Conservation (phyloP, 2,113 vertebrate genomes). For the Todiramphus chloris region DNA sequence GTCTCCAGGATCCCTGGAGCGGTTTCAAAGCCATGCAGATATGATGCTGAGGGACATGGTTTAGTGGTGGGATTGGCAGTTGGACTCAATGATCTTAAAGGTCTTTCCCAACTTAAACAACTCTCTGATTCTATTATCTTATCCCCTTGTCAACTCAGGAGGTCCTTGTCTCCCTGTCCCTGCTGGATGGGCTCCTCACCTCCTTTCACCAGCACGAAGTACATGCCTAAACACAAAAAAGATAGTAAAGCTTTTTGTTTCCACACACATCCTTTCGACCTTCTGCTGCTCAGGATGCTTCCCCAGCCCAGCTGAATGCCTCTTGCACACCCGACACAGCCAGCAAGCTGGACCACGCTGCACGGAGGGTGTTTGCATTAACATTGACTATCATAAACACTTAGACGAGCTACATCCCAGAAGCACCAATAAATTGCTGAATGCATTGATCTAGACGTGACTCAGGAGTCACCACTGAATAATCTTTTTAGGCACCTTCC, state of each 20-base stretch:
- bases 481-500: slow-evolving; percentile 14
- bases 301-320: not conserved
- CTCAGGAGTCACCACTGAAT: slow-evolving; percentile 41
- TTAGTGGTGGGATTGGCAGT: not conserved
- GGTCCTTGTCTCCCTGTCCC: not conserved
- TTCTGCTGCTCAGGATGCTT: slow-evolving; percentile 9
- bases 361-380: not conserved
- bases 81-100: not conserved
- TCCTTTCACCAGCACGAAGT: not conserved
- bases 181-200: not conserved
- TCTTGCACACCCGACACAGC: not conserved
- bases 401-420: not conserved
- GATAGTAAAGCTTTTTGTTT: not conserved
- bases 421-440: slow-evolving; percentile 14
- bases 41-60: not conserved
- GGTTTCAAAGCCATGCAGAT: not conserved
- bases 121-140: not conserved
- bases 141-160: not conserved
- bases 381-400: not conserved
- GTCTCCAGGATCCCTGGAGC: not conserved
- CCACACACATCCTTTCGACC: not conserved
- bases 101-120: not conserved
- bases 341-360: not conserved
- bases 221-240: not conserved
- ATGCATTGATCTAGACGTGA: not conserved